Base-by-base conservation (phyloP, 2,888 invertebrate genomes). In the Oxycera nigricornis region DNA sequence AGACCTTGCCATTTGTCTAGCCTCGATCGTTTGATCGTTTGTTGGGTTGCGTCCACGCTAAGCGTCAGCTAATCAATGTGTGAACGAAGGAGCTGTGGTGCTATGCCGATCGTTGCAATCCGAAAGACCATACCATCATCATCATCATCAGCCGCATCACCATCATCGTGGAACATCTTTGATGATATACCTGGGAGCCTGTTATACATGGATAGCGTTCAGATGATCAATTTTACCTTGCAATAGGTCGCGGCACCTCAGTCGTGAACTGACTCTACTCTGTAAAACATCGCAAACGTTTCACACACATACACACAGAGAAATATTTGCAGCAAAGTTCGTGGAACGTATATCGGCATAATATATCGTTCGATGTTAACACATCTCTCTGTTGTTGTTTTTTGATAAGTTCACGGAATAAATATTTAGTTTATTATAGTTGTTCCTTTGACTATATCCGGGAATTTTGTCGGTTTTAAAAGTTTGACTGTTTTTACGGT, bases 191-290 rank as follows among this genome's bases (percentile, higher is more conserved):
- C 61, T 28, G 70, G 30, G 50, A 22, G 59, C 61, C 73, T 72
- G 72, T 57, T 68, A 50, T 46, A 68, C 68, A 68, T 68, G 50
- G 52, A 68, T 30, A 30, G 72, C 72, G 72, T 61, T 65, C 41
- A 62, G 73, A 50, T 73, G 62, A 73, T 73, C 73, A 73, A 61
- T 73, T 73, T 73, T 73, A 73, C 73, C 73, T 73, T 73, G 73
- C 65, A 65, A 68, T 68, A 68, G 68, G 68, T 46, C 62, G 62
- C 26, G 72, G 72, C 79, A 81, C 81, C 80, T 82, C 80, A 82
- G 82, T 82, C 81, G 81, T 81, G 81, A 81, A 81, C 80, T 81
- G 82, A 80, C 81, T 80, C 80, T 82, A 78, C 80, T 80, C 81
- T 80, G 82, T 79, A 79, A 79, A 82, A 82, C 82, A 82, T 81